Conservation (phyloP, 2,113 vertebrate species). For the Lophius piscatorius region DNA sequence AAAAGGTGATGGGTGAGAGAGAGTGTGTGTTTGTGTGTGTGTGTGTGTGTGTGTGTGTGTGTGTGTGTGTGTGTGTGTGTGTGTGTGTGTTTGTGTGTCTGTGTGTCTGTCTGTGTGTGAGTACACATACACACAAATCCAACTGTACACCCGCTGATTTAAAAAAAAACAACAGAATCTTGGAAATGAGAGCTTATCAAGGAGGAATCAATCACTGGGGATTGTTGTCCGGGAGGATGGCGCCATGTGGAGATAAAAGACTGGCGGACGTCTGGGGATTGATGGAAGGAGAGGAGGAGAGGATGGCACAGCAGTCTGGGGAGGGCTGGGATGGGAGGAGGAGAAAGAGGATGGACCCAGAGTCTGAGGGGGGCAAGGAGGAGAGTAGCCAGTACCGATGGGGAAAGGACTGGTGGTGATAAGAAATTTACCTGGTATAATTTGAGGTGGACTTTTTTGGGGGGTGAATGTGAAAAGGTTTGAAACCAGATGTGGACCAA, state of each 20-base stretch:
- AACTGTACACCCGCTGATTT: slow-evolving; percentile 1
- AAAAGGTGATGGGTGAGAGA: slow-evolving; percentile 70
- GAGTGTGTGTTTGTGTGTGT: no score
- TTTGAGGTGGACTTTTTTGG: no score
- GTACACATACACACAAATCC: slow-evolving; percentile 1
- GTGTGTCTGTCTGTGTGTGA: neutral
- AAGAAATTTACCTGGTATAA: no score
- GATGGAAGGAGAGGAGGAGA: slow-evolving; percentile 69
- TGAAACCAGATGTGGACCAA: no score
- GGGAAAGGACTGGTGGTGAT: no score
- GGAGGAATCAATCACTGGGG: slow-evolving; percentile 97
- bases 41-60: slow-evolving; percentile 10
- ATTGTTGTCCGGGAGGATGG: slow-evolving; percentile 94
- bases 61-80: neutral
- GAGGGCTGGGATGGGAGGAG: slow-evolving; percentile 45
- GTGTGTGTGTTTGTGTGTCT: no score
- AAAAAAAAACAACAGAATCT: slow-evolving; percentile 90
- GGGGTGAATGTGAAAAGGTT: no score
- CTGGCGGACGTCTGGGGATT: slow-evolving; percentile 82
- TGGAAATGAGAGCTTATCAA: slow-evolving; percentile 90
- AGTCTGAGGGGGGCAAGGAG: neutral
- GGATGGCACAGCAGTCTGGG: slow-evolving; percentile 85
- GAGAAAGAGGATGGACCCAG: neutral
- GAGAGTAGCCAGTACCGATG: neutral
- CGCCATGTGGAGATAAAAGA: slow-evolving; percentile 93